Evolutionary conservation across 2,797 vertebrate genomes (phyloP).

Genomic region (Coilia nasus): DNA sequence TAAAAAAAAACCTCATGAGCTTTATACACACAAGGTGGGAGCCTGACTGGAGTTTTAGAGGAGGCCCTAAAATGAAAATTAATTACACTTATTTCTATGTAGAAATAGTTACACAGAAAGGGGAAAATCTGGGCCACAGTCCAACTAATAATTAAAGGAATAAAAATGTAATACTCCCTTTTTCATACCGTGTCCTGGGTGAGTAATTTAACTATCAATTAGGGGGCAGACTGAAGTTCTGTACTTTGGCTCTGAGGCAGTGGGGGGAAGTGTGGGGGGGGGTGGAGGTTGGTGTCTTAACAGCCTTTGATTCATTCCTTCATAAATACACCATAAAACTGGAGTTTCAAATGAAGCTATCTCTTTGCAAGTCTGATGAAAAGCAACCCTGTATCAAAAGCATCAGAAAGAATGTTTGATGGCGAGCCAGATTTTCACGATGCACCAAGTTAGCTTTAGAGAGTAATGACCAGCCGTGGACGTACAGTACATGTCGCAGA

Average conservation of each 20-base stretch:
- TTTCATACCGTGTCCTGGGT: slow-evolving; percentile 18
- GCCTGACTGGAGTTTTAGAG: background rate
- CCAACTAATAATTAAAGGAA: slow-evolving; percentile 23
- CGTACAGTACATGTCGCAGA: background rate
- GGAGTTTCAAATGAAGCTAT: slow-evolving; percentile 16
- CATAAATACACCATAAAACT: slow-evolving; percentile 26
- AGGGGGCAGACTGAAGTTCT: slow-evolving; percentile 23
- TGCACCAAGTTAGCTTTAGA: background rate
- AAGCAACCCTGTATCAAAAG: slow-evolving; percentile 10
- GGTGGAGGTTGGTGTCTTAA: background rate
- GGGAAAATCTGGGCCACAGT: slow-evolving; percentile 8
- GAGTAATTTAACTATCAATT: slow-evolving; percentile 27
- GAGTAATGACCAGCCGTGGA: slow-evolving; percentile 7
- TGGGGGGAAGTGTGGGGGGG: background rate
- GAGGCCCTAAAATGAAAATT: slow-evolving; percentile 10
- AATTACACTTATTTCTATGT: background rate
- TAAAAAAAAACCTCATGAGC: background rate
- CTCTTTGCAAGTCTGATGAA: slow-evolving; percentile 22
- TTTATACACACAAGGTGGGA: background rate
- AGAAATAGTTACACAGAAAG: background rate
- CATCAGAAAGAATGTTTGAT: slow-evolving; percentile 23
- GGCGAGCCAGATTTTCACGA: slow-evolving; percentile 16
- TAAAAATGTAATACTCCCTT: slow-evolving; percentile 27
- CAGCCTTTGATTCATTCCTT: slow-evolving; percentile 19
- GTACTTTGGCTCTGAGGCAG: background rate